A percentile compares a stretch with the other conserved stretches of the same genome.
phyloP scores from a whole-genome alignment of 2,113 vertebrate species.

The Antigone vipio region DNA sequence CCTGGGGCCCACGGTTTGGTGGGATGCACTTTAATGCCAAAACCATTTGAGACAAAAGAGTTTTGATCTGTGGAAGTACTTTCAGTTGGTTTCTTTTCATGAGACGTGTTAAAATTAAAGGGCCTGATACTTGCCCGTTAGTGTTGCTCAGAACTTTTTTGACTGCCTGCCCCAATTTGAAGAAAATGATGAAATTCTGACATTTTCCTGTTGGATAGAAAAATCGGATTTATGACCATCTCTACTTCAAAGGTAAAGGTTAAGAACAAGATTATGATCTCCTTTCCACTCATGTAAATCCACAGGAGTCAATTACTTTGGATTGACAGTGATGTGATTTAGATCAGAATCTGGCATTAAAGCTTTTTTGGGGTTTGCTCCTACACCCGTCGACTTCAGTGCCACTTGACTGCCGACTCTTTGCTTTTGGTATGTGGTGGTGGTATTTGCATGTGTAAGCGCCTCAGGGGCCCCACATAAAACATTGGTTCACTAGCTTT shows the following conservation, averaged over 20 bases:
- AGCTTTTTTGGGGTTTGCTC: constrained; percentile 2
- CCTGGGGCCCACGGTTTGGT: not conserved
- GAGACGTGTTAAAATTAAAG: not conserved
- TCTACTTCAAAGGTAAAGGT: constrained; percentile 37
- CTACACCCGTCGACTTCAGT: not conserved
- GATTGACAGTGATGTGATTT: constrained; percentile 35
- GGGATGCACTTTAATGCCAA: not conserved
- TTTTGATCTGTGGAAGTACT: not conserved
- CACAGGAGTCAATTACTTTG: constrained; percentile 27
- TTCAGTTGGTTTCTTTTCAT: not conserved
- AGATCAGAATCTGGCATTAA: constrained; percentile 16
- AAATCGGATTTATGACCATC: constrained; percentile 8
- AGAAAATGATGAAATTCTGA: constrained; percentile 1
- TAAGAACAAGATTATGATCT: constrained; percentile 47
- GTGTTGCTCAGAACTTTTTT: not conserved
- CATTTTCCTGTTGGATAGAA: not conserved
- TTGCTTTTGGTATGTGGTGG: not conserved
- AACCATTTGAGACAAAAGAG: not conserved
- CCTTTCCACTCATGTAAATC: constrained; percentile 38
- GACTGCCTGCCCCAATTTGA: not conserved
- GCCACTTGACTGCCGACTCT: not conserved
- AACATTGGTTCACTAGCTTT: constrained; percentile 24
- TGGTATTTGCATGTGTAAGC: constrained; percentile 35
- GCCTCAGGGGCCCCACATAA: constrained; percentile 15
- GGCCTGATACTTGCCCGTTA: not conserved